Conservation (phyloP, 2,888 invertebrate genomes). For the Pheosia gnoma region DNA sequence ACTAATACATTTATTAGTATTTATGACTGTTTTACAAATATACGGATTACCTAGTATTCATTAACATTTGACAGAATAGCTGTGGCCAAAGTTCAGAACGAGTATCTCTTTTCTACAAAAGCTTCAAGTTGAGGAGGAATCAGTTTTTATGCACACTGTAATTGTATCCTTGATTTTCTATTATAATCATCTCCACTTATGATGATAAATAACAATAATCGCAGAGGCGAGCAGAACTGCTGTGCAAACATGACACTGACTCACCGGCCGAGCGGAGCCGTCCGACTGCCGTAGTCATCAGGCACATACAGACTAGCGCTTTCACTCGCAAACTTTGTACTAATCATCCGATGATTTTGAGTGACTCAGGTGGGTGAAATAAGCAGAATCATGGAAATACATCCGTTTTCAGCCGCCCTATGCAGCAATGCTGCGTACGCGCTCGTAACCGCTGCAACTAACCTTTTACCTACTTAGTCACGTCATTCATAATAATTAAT, state of each 20-base stretch:
- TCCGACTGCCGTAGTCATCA: background rate
- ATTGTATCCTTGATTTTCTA: background rate
- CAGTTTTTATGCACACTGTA: too few species aligned
- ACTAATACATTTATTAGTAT: background rate
- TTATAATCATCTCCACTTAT: background rate
- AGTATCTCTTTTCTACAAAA: too few species aligned
- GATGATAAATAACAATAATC: background rate
- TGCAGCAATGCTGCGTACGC: background rate
- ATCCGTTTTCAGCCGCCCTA: background rate
- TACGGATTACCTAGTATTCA: background rate
- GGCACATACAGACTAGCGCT: background rate
- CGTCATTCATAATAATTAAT: too few species aligned
- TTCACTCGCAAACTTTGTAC: background rate
- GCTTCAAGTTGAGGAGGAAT: too few species aligned
- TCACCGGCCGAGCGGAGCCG: background rate
- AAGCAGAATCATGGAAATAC: background rate
- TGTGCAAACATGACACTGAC: background rate
- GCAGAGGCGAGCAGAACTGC: background rate
- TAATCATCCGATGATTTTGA: background rate
- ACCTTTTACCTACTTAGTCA: too few species aligned
- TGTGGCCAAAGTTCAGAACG: too few species aligned
- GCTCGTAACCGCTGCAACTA: too few species aligned
- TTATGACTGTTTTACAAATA: background rate
- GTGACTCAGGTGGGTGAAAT: conserved; percentile 1
- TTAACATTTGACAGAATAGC: background rate